A percentile compares a stretch with the other conserved stretches of the same genome.
phyloP scores from a whole-genome alignment of 2,113 vertebrate genomes.

The Campylomormyrus numenius region DNA sequence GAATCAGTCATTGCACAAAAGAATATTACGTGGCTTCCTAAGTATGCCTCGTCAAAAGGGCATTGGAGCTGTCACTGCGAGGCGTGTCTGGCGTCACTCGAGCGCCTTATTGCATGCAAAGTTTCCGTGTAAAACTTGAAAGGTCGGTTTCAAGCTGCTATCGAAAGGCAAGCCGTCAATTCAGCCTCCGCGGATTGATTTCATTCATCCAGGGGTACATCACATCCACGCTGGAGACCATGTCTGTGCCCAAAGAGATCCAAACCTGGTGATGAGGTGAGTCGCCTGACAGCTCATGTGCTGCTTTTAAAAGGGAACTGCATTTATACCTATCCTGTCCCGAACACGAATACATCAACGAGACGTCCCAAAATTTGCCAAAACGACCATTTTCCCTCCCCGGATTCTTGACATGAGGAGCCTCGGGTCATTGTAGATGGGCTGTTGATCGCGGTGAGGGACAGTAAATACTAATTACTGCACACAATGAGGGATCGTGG shows the following conservation, averaged over 20 bases:
- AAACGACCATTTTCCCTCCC: not conserved
- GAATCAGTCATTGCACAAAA: not conserved
- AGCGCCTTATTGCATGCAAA: not conserved
- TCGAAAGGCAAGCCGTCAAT: not conserved
- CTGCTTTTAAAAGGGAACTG: not conserved
- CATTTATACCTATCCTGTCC: not conserved
- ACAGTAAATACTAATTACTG: not conserved
- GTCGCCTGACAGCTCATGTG: not conserved
- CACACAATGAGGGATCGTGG: not conserved
- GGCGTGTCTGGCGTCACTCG: not conserved
- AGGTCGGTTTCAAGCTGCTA: conserved; percentile 43
- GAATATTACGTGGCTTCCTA: not conserved
- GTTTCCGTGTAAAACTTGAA: conserved; percentile 54
- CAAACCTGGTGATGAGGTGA: not conserved
- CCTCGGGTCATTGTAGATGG: not conserved
- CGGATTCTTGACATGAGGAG: not conserved
- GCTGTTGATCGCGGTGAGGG: not conserved
- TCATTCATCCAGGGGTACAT: not conserved
- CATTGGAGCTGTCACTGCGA: not conserved
- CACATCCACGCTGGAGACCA: not conserved
- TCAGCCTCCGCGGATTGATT: not conserved
- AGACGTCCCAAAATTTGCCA: not conserved
- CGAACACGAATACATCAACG: not conserved
- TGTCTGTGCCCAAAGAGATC: not conserved
- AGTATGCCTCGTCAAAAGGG: not conserved